These are phyloP conservation scores for Anoura caudifer DNA, from an alignment of 2,113 vertebrate species.

Conservation along the genomic window DNA sequence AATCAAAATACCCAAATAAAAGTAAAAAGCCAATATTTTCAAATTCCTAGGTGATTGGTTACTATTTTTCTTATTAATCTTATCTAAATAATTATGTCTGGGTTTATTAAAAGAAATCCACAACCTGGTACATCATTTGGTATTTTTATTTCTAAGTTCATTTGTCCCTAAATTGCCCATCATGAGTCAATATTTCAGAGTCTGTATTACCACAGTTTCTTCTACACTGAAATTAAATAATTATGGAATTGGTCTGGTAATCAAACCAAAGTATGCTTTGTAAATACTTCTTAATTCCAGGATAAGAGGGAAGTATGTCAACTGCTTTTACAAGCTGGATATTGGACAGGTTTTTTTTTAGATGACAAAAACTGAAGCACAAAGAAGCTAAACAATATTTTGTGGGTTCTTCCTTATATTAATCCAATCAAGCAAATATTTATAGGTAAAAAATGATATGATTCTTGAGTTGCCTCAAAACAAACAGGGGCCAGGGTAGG, in stretches of 20 bases:
- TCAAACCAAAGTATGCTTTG: not conserved
- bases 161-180: not conserved
- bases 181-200: not conserved
- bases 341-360: not conserved
- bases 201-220: not conserved
- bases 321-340: not conserved
- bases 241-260: not conserved
- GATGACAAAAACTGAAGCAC: not conserved
- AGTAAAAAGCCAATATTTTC: not conserved
- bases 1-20: constrained; percentile 26
- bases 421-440: not conserved
- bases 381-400: not conserved
- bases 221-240: not conserved
- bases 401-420: not conserved
- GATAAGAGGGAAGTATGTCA: not conserved
- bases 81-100: not conserved
- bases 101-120: not conserved
- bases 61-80: not conserved
- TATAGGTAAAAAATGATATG: not conserved
- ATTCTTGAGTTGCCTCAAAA: not conserved
- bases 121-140: not conserved
- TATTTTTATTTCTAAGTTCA: not conserved
- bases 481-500: no score
- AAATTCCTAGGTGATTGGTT: not conserved
- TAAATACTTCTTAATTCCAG: not conserved